phyloP scores from a whole-genome alignment of 2,113 vertebrate species.

The Pluvianellus socialis region DNA sequence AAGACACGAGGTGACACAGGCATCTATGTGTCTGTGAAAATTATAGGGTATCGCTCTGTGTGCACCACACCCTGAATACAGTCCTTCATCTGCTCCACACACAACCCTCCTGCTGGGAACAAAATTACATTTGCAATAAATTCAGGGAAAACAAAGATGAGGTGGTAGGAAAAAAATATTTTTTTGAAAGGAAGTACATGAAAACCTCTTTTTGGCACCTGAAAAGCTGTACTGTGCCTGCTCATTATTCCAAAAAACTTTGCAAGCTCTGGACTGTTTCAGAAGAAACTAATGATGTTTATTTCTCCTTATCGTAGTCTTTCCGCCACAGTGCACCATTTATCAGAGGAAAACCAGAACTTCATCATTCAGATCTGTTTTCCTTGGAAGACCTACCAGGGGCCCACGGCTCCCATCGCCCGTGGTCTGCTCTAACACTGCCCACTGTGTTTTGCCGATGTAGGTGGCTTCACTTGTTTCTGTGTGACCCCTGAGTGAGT shows the following conservation, averaged over 20 bases:
- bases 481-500: neutral
- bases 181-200: neutral
- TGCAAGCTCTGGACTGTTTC: neutral
- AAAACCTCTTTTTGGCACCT: neutral
- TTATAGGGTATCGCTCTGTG: neutral
- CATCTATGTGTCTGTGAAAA: neutral
- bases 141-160: neutral
- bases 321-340: neutral
- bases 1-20: neutral
- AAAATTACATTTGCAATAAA: neutral
- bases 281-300: neutral
- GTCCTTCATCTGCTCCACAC: neutral
- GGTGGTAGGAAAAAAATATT: neutral
- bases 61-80: neutral
- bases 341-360: neutral
- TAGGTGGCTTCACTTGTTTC: neutral
- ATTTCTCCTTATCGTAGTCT: neutral
- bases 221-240: neutral
- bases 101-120: neutral
- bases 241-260: neutral
- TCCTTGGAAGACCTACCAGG: neutral
- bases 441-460: fast-evolving
- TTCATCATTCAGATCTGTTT: neutral
- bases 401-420: neutral
- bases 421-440: neutral